phyloP scores from a whole-genome alignment of 1,140 invertebrate genomes.

The Panagrolaimus sp. region DNA sequence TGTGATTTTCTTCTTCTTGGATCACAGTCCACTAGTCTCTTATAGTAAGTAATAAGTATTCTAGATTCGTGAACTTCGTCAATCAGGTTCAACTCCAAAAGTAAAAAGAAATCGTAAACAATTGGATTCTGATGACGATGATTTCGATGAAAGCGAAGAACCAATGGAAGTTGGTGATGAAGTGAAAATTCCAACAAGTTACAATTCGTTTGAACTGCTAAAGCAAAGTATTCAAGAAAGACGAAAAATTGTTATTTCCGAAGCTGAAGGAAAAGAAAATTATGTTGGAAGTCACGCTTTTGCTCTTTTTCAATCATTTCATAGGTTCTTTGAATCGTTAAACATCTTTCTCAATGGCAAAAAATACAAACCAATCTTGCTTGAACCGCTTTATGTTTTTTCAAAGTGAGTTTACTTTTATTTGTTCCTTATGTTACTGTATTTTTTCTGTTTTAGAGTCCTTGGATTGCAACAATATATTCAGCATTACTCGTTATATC shows the following conservation, averaged over 20 bases:
- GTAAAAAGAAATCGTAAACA: neutral
- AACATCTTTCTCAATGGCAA: neutral
- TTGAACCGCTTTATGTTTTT: conserved; percentile 12
- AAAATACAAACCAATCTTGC: neutral
- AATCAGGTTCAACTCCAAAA: too few species aligned
- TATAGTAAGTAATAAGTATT: too few species aligned
- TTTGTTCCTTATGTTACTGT: neutral
- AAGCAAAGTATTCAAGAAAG: too few species aligned
- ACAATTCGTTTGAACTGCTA: too few species aligned
- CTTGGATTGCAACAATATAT: neutral
- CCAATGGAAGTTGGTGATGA: neutral
- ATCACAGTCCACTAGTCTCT: too few species aligned
- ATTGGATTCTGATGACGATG: neutral
- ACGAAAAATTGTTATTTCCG: too few species aligned
- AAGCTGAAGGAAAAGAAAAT: neutral
- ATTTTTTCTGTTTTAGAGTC: neutral
- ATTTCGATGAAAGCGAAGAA: neutral
- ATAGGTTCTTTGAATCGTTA: neutral
- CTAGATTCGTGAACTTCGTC: too few species aligned
- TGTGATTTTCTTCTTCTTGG: too few species aligned
- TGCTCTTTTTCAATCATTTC: neutral
- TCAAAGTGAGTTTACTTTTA: neutral
- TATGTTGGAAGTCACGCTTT: neutral
- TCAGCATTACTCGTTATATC: neutral
- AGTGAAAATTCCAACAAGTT: too few species aligned